Base-by-base conservation (phyloP, 2,888 invertebrate genomes). In the Sacculina carcini region DNA sequence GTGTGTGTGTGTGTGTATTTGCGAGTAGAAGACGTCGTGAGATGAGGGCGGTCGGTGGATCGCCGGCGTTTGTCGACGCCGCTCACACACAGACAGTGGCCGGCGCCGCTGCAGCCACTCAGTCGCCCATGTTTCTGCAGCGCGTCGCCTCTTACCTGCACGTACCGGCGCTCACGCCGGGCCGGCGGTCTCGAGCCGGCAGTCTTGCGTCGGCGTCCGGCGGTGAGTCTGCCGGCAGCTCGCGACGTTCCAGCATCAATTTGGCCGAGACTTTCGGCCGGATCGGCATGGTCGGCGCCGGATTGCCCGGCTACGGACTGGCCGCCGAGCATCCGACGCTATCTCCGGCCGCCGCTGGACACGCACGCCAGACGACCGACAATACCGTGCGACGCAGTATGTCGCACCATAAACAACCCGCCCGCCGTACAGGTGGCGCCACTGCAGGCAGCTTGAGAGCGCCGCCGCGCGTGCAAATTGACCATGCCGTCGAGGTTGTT, bases 101-200 rank as follows among this genome's bases (percentile, higher is more conserved):
- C 3, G 44, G 44, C 28, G 28, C 28, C 44, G 26, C 44, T 26
- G 28, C 44, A 3, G 29, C 44, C 28, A 44, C 44, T 26, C n/a
- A n/a, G n/a, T n/a, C n/a, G n/a, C 44, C 44, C 44, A 44, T 44
- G 44, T 44, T 44, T 19, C 44, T 44, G 44, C 28, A 44, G 28
- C 44, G 44, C 16, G 44, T 44, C 9, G 44, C 44, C 28, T 44
- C 44, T n/a, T 44, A 44, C 44, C 28, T 44, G 28, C 44, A 44
- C 28, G 44, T 44, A 28, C 44, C 44, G 16, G 12, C 9, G 3
- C 16, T 44, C 28, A 16, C 44, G 3, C 12, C 16, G 28, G 44
- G 44, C 16, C 44, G 44, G 9, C 44, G 44, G 16, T 16, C 16
- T 14, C 44, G 44, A 26, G 29, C 44, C 28, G 44, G 44, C 44